Conservation (phyloP, 2,888 invertebrate genomes). For the Platynereis dumerilii region DNA sequence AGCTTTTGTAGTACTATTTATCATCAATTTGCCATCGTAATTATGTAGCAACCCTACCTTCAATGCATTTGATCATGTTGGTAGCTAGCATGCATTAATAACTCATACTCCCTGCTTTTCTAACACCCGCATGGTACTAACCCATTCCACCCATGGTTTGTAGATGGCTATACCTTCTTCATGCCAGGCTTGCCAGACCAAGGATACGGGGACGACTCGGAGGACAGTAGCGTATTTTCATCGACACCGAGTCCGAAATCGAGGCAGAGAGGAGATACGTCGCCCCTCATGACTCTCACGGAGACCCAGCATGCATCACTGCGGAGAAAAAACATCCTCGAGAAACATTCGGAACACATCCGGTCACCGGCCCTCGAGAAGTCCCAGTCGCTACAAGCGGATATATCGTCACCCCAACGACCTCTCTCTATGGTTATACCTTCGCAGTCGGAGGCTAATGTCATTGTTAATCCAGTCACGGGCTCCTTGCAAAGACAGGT, state of each 20-base stretch:
- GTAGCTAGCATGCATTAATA: no score
- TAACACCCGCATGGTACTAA: no score
- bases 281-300: slow-evolving; percentile 39
- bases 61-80: no score
- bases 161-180: background rate
- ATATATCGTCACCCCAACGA: slow-evolving; percentile 59
- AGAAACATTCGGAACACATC: slow-evolving; percentile 19
- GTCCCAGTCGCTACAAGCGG: slow-evolving; percentile 58
- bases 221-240: slow-evolving; percentile 53
- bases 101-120: no score
- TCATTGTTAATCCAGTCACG: slow-evolving; percentile 53
- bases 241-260: slow-evolving; percentile 45
- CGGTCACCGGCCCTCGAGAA: slow-evolving; percentile 66
- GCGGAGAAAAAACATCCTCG: slow-evolving; percentile 64
- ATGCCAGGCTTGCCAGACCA: slow-evolving; percentile 38
- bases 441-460: slow-evolving; percentile 58
- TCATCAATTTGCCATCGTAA: no score
- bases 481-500: slow-evolving; percentile 59
- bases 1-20: no score
- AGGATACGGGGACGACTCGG: slow-evolving; percentile 55
- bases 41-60: no score
- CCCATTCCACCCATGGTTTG: no score
- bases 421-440: slow-evolving; percentile 62
- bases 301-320: slow-evolving; percentile 67
- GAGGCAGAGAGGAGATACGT: slow-evolving; percentile 31